These are phyloP conservation scores for Amphiura filiformis DNA, from an alignment of 35 echinoderm and acorn worm genomes.

Conservation along the genomic window DNA sequence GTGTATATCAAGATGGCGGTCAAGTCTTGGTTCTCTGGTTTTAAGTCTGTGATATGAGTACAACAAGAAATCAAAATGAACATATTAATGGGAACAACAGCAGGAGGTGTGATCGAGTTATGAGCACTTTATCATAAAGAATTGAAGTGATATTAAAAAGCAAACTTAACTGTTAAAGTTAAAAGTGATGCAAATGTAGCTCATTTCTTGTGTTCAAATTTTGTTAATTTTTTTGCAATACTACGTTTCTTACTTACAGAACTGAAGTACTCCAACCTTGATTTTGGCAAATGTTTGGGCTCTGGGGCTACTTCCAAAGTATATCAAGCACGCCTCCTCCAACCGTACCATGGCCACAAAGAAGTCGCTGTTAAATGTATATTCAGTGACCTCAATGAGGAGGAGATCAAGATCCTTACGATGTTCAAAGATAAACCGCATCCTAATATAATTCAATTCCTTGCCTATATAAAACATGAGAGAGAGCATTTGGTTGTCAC, in stretches of 20 bases:
- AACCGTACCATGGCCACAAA: not conserved
- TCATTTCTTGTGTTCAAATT: not conserved
- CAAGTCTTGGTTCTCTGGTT: too few species aligned
- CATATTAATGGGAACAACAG: too few species aligned
- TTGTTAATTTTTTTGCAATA: not conserved
- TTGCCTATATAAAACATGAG: not conserved
- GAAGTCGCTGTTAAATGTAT: not conserved
- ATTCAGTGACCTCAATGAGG: not conserved
- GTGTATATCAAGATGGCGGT: too few species aligned
- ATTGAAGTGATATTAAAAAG: too few species aligned
- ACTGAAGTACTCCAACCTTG: not conserved
- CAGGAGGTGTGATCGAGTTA: too few species aligned
- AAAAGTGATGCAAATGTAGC: too few species aligned
- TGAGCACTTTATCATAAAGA: too few species aligned
- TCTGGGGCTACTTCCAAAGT: not conserved
- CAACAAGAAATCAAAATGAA: too few species aligned
- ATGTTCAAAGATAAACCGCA: not conserved
- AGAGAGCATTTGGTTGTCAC: not conserved
- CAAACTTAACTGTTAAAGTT: too few species aligned
- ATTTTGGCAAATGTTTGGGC: not conserved
- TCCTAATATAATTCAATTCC: not conserved
- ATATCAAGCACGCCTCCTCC: not conserved
- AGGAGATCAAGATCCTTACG: not conserved
- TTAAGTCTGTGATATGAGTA: too few species aligned
- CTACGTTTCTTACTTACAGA: not conserved